These are phyloP conservation scores for Scophthalmus maximus DNA, from an alignment of 2,113 vertebrate genomes.

Conservation along the genomic window DNA sequence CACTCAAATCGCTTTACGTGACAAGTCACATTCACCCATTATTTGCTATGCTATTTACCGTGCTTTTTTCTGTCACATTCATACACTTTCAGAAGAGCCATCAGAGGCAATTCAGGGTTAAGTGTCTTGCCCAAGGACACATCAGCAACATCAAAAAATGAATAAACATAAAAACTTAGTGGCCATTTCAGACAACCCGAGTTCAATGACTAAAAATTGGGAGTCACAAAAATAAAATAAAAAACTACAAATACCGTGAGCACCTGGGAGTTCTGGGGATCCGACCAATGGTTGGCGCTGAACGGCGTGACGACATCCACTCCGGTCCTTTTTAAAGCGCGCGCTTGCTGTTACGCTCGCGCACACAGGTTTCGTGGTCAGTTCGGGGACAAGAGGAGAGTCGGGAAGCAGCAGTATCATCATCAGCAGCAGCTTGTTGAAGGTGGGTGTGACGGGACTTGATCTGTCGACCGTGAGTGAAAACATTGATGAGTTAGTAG, in stretches of 20 bases:
- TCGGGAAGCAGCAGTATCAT: no score
- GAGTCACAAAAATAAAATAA: neutral
- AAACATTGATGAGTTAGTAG: no score
- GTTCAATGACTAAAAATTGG: neutral
- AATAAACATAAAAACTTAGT: no score
- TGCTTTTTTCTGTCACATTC: no score
- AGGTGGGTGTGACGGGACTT: conserved; percentile 76
- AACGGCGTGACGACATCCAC: conserved; percentile 57
- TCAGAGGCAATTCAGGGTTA: no score
- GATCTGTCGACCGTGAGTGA: no score
- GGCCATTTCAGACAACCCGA: neutral
- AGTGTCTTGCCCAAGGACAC: no score
- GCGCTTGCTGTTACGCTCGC: conserved; percentile 1
- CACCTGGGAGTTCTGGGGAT: rapidly evolving
- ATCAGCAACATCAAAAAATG: neutral
- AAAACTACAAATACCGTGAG: conserved; percentile 70
- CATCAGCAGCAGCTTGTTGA: conserved; percentile 34
- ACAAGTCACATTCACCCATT: no score
- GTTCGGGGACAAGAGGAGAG: no score
- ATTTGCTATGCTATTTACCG: no score
- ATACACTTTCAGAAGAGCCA: no score
- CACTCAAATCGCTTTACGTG: no score
- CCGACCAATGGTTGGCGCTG: conserved; percentile 47
- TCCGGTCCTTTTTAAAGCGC: conserved; percentile 74
- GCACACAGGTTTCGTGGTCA: conserved; percentile 53